A percentile compares a stretch with the other conserved stretches of the same genome.
Conservation (phyloP, 2,797 vertebrate species). For the Carcharodon carcharias region DNA sequence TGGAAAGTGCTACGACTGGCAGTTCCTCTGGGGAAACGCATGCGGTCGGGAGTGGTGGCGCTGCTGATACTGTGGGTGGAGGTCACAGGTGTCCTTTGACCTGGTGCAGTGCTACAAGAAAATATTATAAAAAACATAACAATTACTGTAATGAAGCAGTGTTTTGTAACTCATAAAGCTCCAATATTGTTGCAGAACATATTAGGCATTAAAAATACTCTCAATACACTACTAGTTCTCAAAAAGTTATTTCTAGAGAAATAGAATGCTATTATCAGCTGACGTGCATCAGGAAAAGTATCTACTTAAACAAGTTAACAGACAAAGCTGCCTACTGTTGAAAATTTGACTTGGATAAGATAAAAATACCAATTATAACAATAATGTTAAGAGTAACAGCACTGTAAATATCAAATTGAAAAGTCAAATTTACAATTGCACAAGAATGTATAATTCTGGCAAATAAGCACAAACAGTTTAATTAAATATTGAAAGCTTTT, state of each 20-base stretch:
- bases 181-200: background rate
- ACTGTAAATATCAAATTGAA: background rate
- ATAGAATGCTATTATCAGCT: background rate
- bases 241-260: background rate
- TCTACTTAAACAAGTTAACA: background rate
- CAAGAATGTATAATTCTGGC: background rate
- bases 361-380: background rate
- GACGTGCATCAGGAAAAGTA: background rate
- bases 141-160: background rate
- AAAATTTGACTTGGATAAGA: background rate
- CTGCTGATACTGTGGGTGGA: slow-evolving; percentile 93
- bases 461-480: slow-evolving; percentile 4
- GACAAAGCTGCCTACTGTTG: background rate
- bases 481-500: background rate
- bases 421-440: background rate
- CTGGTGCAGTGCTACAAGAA: slow-evolving; percentile 61
- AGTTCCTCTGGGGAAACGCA: slow-evolving; percentile 86
- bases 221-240: background rate
- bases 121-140: background rate
- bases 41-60: slow-evolving; percentile 80
- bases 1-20: slow-evolving; percentile 94
- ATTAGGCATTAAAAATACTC: background rate
- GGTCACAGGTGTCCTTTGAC: slow-evolving; percentile 82
- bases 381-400: background rate
- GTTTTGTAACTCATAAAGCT: background rate